Conservation (phyloP, 2,888 invertebrate species). For the Uropetala carovei region DNA sequence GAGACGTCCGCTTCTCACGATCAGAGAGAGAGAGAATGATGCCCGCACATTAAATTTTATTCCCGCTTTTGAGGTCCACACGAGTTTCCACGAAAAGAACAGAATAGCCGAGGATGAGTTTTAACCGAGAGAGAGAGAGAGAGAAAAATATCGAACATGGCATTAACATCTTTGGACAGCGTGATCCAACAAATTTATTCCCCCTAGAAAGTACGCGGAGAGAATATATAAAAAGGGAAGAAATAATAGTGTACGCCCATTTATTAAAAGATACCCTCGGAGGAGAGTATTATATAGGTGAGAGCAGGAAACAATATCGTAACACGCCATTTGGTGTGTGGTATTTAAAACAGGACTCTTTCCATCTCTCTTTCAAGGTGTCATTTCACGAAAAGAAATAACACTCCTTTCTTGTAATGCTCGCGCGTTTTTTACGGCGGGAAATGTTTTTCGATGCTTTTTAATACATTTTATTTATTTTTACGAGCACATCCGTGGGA, state of each 20-base stretch:
- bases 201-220: not conserved
- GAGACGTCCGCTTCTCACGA: not conserved
- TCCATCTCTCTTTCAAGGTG: not conserved
- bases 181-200: not conserved
- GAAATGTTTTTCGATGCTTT: not conserved
- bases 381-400: slow-evolving; percentile 7
- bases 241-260: not conserved
- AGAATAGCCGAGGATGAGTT: not conserved
- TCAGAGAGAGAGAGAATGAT: not conserved
- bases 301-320: not conserved
- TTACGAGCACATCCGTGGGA: not conserved
- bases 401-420: not conserved
- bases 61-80: not conserved
- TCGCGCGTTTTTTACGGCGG: not conserved
- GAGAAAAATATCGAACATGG: not conserved
- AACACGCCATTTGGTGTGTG: not conserved
- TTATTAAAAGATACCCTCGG: not conserved
- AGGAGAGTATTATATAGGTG: not conserved
- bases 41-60: not conserved
- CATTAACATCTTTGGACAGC: not conserved
- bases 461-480: not conserved
- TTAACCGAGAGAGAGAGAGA: not conserved
- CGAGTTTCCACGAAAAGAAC: not conserved
- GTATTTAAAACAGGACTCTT: not conserved
- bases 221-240: not conserved